Evolutionary conservation across 1,140 invertebrate genomes (phyloP), one percentile per base, ranked within the genome.

Genomic region (Drosophila pandora): DNA sequence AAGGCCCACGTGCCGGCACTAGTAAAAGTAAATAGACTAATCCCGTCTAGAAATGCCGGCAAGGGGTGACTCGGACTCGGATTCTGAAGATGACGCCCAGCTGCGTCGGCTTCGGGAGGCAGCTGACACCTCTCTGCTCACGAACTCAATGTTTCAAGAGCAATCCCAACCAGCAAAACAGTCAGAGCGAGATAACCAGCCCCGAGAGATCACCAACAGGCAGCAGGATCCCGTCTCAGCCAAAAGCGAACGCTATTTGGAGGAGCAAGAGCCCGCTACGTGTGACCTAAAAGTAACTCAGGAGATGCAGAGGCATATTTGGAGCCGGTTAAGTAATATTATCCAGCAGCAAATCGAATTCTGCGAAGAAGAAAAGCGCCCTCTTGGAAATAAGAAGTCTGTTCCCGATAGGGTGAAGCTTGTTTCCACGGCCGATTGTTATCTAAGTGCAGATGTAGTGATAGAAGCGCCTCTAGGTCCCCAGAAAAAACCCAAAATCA

Each of bases 261-360:
- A 65, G 21, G 76, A 72, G 5, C 45, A 82, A 30, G 59, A 47
- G 7, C n/a, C 13, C 0, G 25, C 41, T 7, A 28, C 22, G 5
- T 28, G 41, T 12, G 78, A 87, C 53, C 32, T 87, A 0, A 64
- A 82, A 32, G 54, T 87, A 23, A 82, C 65, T 13, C 32, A 60
- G n/a, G 58, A 87, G 21, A 81, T 87, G 78, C 82, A 87, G 28
- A 60, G 50, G 0, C 82, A 87, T 49, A 62, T 87, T 10, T 87
- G 82, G 82, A 34, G 47, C 10, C 68, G 74, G 13, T 56, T 87
- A 1, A 82, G 82, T 23, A 13, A 52, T 7, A 79, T 87, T 30
- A 87, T 87, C 28, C 49, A 71, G 6, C 22, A 50, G 13, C 65
- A 87, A 76, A 43, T 87, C 1, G 70, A 87, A 50, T 87, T 69